phyloP scores from a whole-genome alignment of 2,888 invertebrate species.

The Dicycla oo region DNA sequence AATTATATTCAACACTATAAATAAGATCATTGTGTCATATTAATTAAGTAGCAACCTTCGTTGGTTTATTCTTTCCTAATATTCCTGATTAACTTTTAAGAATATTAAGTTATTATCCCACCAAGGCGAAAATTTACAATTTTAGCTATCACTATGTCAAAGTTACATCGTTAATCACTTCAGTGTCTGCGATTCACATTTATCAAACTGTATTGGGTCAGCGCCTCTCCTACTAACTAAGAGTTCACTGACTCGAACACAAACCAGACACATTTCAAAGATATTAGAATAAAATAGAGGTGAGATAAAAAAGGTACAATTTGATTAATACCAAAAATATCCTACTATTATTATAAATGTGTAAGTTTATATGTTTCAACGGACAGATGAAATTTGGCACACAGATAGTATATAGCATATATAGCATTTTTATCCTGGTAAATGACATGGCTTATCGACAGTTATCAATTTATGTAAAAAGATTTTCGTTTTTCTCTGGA shows the following conservation, averaged over 20 bases:
- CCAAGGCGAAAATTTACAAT: slow-evolving; percentile 43
- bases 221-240: neutral
- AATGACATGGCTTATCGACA: no score
- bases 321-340: neutral
- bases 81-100: slow-evolving; percentile 52
- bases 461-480: no score
- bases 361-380: no score
- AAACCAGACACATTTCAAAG: neutral
- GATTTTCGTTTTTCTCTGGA: no score
- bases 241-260: neutral
- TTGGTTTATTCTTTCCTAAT: slow-evolving; percentile 37
- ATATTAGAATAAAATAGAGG: neutral
- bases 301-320: neutral
- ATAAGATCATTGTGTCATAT: slow-evolving; percentile 6
- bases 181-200: slow-evolving; percentile 49
- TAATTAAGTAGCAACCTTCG: slow-evolving; percentile 43
- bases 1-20: neutral
- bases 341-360: no score
- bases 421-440: no score
- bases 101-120: slow-evolving; percentile 54
- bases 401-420: no score
- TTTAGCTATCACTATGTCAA: slow-evolving; percentile 55
- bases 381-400: no score
- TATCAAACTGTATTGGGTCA: slow-evolving; percentile 41
- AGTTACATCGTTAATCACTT: slow-evolving; percentile 60